Percentiles rank a stretch among this genome's conserved stretches.
Conservation (phyloP, 2,888 invertebrate species). For the Drosophila fulvimacula region DNA sequence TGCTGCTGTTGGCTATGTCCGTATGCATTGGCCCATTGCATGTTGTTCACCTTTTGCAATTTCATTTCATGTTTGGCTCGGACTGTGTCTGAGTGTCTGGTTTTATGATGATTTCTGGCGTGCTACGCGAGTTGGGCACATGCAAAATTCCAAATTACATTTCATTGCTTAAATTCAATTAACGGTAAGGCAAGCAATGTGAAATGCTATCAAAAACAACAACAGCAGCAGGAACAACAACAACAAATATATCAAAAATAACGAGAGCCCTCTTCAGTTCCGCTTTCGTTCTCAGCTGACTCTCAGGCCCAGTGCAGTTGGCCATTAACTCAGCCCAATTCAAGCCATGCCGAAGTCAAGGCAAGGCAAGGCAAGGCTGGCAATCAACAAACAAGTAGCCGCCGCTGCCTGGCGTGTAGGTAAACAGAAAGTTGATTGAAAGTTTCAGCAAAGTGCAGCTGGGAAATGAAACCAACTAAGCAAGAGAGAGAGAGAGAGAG, state of each 20-base stretch:
- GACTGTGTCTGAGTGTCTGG: slow-evolving; percentile 14
- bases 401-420: slow-evolving; percentile 43
- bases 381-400: slow-evolving; percentile 59
- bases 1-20: slow-evolving; percentile 37
- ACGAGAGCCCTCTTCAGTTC: slow-evolving; percentile 28
- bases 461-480: slow-evolving; percentile 40
- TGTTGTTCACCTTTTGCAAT: slow-evolving; percentile 71
- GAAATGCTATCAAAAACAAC: slow-evolving; percentile 41
- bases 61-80: slow-evolving; percentile 53
- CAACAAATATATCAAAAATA: slow-evolving; percentile 22
- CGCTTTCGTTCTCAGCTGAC: slow-evolving; percentile 54
- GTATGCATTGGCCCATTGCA: slow-evolving; percentile 57
- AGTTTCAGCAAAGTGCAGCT: slow-evolving; percentile 62
- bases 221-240: neutral
- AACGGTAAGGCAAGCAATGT: slow-evolving; percentile 50
- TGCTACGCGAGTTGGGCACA: slow-evolving; percentile 65
- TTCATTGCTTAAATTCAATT: slow-evolving; percentile 77
- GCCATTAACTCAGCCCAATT: slow-evolving; percentile 54
- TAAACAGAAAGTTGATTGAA: slow-evolving; percentile 76
- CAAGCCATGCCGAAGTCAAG: slow-evolving; percentile 20
- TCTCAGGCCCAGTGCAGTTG: slow-evolving; percentile 33
- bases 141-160: slow-evolving; percentile 77
- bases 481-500: slow-evolving; percentile 17
- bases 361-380: slow-evolving; percentile 22
- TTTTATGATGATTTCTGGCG: slow-evolving; percentile 61